These are phyloP conservation scores for Centropus unirufus DNA, from an alignment of 2,113 vertebrate species.

Conservation along the genomic window DNA sequence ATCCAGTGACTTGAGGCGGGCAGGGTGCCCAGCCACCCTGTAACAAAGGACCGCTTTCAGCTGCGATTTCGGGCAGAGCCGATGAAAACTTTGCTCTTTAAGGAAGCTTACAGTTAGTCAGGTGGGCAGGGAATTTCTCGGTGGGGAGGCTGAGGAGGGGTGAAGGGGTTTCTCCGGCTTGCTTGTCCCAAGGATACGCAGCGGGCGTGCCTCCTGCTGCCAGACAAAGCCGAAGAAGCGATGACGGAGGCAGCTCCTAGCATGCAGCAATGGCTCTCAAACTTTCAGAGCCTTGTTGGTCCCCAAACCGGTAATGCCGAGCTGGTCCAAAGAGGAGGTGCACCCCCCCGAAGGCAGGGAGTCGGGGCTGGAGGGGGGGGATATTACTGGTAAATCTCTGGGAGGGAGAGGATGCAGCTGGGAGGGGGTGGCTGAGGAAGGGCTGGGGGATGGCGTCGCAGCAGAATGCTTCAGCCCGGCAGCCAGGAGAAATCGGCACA, in stretches of 20 bases:
- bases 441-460: conserved; percentile 41
- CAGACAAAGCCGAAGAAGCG: conserved; percentile 47
- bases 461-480: conserved; percentile 8
- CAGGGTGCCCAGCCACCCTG: not conserved
- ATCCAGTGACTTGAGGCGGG: conserved; percentile 9
- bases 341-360: not conserved
- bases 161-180: not conserved
- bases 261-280: not conserved
- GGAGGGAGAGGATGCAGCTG: not conserved
- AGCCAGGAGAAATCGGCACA: conserved; percentile 3
- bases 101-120: not conserved
- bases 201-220: conserved; percentile 32
- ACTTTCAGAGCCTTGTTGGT: not conserved
- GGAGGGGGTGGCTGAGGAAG: conserved; percentile 14
- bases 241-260: conserved; percentile 8
- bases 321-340: not conserved
- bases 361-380: accelerated
- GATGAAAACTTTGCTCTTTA: not conserved
- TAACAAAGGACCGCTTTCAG: conserved; percentile 43
- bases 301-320: not conserved
- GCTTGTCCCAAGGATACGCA: not conserved
- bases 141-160: not conserved
- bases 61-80: not conserved
- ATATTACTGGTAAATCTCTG: not conserved
- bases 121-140: not conserved